A percentile compares a stretch with the other conserved stretches of the same genome.
Conservation (phyloP, 2,113 vertebrate genomes). For the Paratilapia polleni region DNA sequence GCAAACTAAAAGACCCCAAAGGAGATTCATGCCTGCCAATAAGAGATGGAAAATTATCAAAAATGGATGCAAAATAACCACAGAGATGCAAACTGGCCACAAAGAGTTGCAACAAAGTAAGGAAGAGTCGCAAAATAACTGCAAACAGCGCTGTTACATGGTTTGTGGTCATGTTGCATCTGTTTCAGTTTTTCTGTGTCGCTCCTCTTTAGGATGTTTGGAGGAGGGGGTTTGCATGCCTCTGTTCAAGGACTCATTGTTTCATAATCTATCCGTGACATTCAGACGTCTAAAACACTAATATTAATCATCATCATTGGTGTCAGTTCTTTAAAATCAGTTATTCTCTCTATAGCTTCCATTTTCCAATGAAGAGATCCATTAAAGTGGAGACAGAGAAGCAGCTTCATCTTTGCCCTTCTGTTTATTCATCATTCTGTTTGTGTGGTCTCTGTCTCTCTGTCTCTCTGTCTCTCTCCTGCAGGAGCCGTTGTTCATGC, state of each 20-base stretch:
- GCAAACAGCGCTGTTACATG: too few relatives aligned
- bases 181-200: background rate
- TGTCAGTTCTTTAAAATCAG: background rate
- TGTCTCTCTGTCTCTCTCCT: background rate
- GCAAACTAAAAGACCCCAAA: background rate
- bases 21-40: background rate
- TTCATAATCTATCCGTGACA: rapidly evolving
- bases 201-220: background rate
- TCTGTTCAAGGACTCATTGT: background rate
- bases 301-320: background rate
- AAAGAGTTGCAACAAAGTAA: background rate
- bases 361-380: background rate
- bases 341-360: background rate
- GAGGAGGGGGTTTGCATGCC: background rate
- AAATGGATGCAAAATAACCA: background rate
- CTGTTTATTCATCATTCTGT: background rate
- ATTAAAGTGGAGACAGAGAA: background rate
- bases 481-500: conserved; percentile 69
- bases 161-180: background rate
- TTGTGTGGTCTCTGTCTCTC: conserved; percentile 12
- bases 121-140: background rate
- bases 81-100: background rate
- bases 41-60: rapidly evolving
- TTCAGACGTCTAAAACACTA: background rate
- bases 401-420: background rate